Percentiles rank a stretch among this genome's conserved stretches.
phyloP scores from a whole-genome alignment of 2,113 vertebrate species.

The Tupaia chinensis region DNA sequence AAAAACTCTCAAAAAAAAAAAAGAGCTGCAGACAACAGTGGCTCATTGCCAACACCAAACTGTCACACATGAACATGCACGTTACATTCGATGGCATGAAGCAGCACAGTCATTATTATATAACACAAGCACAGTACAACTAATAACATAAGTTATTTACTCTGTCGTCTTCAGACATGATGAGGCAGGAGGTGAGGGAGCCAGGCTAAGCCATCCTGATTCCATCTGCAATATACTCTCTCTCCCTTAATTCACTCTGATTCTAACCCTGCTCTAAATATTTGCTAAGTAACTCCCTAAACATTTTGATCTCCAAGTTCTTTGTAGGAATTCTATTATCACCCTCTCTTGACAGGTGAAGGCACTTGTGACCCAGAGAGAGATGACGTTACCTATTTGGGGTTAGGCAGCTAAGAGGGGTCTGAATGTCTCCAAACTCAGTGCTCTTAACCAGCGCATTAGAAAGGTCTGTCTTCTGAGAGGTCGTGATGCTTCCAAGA shows the following conservation, averaged over 20 bases:
- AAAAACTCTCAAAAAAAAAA: too few species aligned
- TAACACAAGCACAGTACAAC: too few species aligned
- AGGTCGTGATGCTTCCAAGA: neutral
- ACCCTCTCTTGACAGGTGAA: neutral
- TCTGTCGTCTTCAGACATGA: too few species aligned
- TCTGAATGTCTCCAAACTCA: neutral
- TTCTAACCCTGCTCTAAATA: neutral
- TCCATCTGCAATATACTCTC: too few species aligned
- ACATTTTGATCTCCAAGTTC: neutral
- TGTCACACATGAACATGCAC: too few species aligned
- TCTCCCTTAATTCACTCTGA: accelerated
- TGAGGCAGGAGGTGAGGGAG: too few species aligned
- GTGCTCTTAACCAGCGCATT: neutral
- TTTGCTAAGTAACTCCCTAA: neutral
- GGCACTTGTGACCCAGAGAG: neutral
- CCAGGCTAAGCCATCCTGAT: too few species aligned
- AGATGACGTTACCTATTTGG: neutral
- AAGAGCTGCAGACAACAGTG: too few species aligned
- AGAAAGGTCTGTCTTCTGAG: neutral
- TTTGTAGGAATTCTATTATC: neutral
- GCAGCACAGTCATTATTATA: too few species aligned
- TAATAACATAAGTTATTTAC: too few species aligned
- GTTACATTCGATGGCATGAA: too few species aligned
- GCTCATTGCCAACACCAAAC: too few species aligned
- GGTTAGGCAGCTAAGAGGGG: neutral